A percentile compares a stretch with the other conserved stretches of the same genome.
Conservation (phyloP, 2,797 vertebrate genomes). For the Pampus argenteus region DNA sequence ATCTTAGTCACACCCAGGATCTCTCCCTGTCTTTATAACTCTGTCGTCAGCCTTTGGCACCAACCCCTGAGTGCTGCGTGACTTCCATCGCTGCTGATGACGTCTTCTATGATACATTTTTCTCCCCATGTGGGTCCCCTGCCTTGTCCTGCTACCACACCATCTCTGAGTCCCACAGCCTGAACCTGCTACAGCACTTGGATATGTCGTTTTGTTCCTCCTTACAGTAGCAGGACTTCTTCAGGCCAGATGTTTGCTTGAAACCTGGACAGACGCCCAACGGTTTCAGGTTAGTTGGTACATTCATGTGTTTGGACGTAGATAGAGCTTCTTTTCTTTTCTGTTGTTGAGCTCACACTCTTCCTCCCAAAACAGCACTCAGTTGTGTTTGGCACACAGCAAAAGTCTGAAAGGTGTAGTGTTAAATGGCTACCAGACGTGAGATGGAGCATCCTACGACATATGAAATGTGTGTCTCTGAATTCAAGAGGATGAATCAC, state of each 20-base stretch:
- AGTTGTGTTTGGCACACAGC: conserved; percentile 15
- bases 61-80: conserved; percentile 77
- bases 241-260: not conserved
- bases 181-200: conserved; percentile 23
- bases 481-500: conserved; percentile 63
- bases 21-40: conserved; percentile 46
- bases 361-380: conserved; percentile 31
- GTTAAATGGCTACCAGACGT: conserved; percentile 32
- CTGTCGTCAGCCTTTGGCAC: conserved; percentile 73
- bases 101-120: conserved; percentile 68
- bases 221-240: not conserved
- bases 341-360: conserved; percentile 27
- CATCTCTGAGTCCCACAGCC: conserved; percentile 14
- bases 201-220: conserved; percentile 2
- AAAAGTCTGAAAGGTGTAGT: conserved; percentile 33
- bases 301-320: not conserved
- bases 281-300: not conserved
- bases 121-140: conserved; percentile 58
- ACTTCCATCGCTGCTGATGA: conserved; percentile 67
- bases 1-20: conserved; percentile 72
- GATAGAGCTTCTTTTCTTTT: not conserved
- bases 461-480: conserved; percentile 58
- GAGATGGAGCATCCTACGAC: conserved; percentile 34
- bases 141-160: conserved; percentile 53
- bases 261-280: not conserved